Base-by-base conservation (phyloP, 2,888 invertebrate genomes). In the Sclerodermus sp. region DNA sequence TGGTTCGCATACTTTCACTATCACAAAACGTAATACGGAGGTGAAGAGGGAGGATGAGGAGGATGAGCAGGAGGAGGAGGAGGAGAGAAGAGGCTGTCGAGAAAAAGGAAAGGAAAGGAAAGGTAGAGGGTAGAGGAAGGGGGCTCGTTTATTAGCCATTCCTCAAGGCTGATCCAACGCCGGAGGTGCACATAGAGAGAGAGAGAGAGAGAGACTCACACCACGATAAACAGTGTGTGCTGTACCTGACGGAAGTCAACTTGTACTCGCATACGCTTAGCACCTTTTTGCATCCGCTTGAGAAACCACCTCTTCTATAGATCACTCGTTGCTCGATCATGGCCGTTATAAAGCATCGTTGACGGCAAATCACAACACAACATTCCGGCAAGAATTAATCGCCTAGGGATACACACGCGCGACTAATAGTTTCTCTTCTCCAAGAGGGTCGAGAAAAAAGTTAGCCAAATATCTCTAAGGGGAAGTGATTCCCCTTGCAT, bases 241-340 rank as follows among this genome's bases (percentile, higher is more conserved):
- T 49, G 45, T 47, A 48, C 41, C 61, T 67, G 66, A 62, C 69
- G 67, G 70, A 68, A 68, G 64, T 61, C 47, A 45, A 60, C 55
- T 62, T 70, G 67, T 3, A 23, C 55, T 53, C 66, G 70, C 68
- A 71, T 71, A 71, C 67, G 57, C 64, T 73, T 72, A 68, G 67
- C 71, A 74, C 71, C 71, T 70, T 72, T 71, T 65, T 68, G 67
- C 67, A 72, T 73, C 73, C 73, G 73, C 69, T 69, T 65, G 60
- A 51, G 67, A 53, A 67, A 67, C 54, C 14, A 10, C 10, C 39
- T 23, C 15, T n/a, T n/a, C n/a, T n/a, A n/a, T n/a, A n/a, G n/a
- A n/a, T n/a, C n/a, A n/a, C n/a, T n/a, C n/a, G n/a, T n/a, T n/a
- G n/a, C n/a, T n/a, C n/a, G n/a, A n/a, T n/a, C n/a, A n/a, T n/a